phyloP scores from a whole-genome alignment of 1,140 invertebrate species.

The Drosophila ficusphila region DNA sequence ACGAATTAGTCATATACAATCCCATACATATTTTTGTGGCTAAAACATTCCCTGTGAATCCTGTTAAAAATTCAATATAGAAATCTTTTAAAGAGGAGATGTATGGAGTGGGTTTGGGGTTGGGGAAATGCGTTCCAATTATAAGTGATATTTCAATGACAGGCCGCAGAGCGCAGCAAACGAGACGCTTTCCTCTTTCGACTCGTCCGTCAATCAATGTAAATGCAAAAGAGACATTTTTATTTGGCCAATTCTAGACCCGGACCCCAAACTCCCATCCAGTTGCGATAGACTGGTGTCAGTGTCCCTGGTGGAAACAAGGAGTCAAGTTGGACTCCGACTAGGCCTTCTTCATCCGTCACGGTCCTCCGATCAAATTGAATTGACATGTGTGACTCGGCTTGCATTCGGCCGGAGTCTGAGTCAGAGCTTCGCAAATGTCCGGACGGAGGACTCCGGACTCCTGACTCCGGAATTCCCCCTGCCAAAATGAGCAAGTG shows the following conservation, averaged over 20 bases:
- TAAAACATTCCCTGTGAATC: background rate
- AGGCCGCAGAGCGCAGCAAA: conserved; percentile 1
- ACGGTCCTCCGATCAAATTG: conserved; percentile 62
- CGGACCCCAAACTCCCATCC: background rate
- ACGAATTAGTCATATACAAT: too few relatives aligned
- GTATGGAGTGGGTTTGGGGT: too few relatives aligned
- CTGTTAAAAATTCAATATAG: background rate
- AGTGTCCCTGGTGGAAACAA: conserved; percentile 29
- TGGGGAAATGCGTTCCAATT: conserved; percentile 27
- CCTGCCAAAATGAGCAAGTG: conserved; percentile 40
- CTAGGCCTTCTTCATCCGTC: conserved; percentile 28
- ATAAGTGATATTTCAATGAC: conserved; percentile 27
- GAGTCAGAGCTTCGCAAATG: conserved; percentile 21
- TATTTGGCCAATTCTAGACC: conserved; percentile 41
- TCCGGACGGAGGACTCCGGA: too few relatives aligned
- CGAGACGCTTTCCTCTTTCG: conserved; percentile 11
- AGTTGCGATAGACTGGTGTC: conserved; percentile 2
- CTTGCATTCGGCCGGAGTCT: conserved; percentile 40
- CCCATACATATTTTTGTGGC: too few relatives aligned
- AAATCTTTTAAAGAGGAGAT: too few relatives aligned
- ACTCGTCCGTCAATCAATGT: conserved; percentile 48
- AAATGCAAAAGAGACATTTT: conserved; percentile 56
- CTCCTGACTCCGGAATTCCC: background rate
- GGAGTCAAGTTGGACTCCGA: conserved; percentile 16
- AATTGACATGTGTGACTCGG: conserved; percentile 74